Conservation (phyloP, 2,888 invertebrate species). For the Xanthia icteritia region DNA sequence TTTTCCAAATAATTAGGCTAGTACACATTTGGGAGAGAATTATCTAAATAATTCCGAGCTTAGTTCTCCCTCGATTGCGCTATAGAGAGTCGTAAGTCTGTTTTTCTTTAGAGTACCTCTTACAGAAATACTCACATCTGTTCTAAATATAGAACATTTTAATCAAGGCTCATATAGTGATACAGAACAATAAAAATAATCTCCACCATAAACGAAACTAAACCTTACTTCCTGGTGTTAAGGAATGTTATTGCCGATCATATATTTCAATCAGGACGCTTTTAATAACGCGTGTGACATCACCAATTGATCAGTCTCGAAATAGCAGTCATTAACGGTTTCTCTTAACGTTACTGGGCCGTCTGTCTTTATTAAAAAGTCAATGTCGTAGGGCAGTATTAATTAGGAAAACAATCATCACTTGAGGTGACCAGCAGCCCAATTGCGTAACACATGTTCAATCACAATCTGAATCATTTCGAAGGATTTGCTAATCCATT, state of each 20-base stretch:
- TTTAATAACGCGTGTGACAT: conserved; percentile 68
- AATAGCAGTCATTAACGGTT: conserved; percentile 61
- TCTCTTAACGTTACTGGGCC: conserved; percentile 44
- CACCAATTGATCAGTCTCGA: conserved; percentile 61
- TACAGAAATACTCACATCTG: conserved; percentile 27
- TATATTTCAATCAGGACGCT: conserved; percentile 60
- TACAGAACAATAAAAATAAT: conserved; percentile 50
- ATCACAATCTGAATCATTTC: too few relatives aligned
- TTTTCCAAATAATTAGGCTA: conserved; percentile 59
- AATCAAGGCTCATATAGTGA: conserved; percentile 64
- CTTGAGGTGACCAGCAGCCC: not conserved
- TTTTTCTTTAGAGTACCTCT: conserved; percentile 10
- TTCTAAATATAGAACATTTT: conserved; percentile 61
- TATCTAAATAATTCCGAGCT: conserved; percentile 50
- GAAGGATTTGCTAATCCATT: too few relatives aligned
- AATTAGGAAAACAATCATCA: conserved; percentile 33
- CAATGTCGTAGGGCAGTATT: conserved; percentile 56
- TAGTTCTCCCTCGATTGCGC: conserved; percentile 21
- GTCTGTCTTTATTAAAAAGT: conserved; percentile 59
- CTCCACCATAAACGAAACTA: conserved; percentile 29
- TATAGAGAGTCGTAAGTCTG: conserved; percentile 7
- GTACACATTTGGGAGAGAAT: conserved; percentile 50
- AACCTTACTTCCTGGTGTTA: conserved; percentile 51
- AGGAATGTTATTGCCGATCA: conserved; percentile 39
- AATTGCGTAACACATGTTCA: too few relatives aligned